phyloP scores from a whole-genome alignment of 2,888 invertebrate species.

The Pocota personata region DNA sequence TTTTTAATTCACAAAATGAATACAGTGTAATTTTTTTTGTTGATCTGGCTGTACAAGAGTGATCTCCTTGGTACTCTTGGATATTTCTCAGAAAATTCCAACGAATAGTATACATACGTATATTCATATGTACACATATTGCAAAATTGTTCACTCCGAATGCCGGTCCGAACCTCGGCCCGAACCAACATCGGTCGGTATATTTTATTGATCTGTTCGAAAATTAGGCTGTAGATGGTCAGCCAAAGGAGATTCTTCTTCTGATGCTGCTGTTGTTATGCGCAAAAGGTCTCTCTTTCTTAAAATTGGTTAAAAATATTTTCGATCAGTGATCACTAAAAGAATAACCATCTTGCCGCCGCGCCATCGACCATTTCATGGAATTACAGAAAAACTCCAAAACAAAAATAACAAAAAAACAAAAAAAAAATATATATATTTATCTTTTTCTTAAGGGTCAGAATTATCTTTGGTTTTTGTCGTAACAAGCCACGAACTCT shows the following conservation, averaged over 20 bases:
- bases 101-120: not conserved
- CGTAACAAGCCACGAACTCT: slow-evolving; percentile 46
- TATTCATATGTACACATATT: not conserved
- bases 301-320: slow-evolving; percentile 61
- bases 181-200: slow-evolving; percentile 26
- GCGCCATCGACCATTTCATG: slow-evolving; percentile 49
- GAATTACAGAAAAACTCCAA: slow-evolving; percentile 39
- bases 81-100: slow-evolving; percentile 42
- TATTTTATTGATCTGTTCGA: slow-evolving; percentile 62
- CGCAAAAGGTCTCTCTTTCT: slow-evolving; percentile 49
- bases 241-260: slow-evolving; percentile 26
- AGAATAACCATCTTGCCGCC: slow-evolving; percentile 26
- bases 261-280: slow-evolving; percentile 35
- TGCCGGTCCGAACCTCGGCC: too few species aligned
- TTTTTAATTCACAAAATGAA: slow-evolving; percentile 46
- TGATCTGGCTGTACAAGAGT: slow-evolving; percentile 4
- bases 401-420: not conserved
- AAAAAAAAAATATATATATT: slow-evolving; percentile 3
- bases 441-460: slow-evolving; percentile 51
- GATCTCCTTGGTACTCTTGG: slow-evolving; percentile 4
- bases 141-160: not conserved
- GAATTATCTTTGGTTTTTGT: slow-evolving; percentile 23
- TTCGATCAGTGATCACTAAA: slow-evolving; percentile 43
- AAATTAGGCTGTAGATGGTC: slow-evolving; percentile 56
- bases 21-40: slow-evolving; percentile 9